phyloP scores from a whole-genome alignment of 2,113 vertebrate species.

The Scytalopus superciliaris region DNA sequence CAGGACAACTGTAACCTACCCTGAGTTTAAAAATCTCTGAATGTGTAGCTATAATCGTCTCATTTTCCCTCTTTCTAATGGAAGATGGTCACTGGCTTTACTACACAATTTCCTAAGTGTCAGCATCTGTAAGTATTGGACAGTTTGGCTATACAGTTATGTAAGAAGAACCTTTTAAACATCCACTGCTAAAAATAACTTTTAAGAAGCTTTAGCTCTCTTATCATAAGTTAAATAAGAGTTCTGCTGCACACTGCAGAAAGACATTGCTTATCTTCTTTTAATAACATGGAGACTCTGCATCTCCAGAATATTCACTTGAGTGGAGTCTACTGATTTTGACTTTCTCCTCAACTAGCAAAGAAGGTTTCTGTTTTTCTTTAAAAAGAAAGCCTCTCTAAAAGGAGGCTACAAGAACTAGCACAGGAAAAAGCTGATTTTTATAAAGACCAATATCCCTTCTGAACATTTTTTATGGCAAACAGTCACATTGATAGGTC shows the following conservation, averaged over 20 bases:
- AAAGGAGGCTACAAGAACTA: not conserved
- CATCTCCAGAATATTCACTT: not conserved
- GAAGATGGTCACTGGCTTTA: conserved; percentile 21
- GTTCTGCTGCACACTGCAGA: not conserved
- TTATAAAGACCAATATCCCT: not conserved
- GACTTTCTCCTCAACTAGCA: conserved; percentile 24
- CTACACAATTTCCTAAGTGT: not conserved
- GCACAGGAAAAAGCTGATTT: not conserved
- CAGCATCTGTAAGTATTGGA: not conserved
- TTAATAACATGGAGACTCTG: not conserved
- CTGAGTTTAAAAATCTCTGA: not conserved
- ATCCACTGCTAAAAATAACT: not conserved
- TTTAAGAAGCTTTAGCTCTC: not conserved
- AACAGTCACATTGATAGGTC: not conserved
- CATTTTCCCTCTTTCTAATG: conserved; percentile 45
- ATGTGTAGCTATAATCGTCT: not conserved
- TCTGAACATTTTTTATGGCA: not conserved
- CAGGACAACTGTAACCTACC: not conserved
- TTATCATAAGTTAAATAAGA: not conserved
- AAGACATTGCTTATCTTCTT: not conserved
- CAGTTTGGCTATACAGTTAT: not conserved
- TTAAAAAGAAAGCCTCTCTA: too few species aligned
- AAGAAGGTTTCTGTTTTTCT: not conserved
- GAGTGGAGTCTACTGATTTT: conserved; percentile 8
- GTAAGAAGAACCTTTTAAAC: conserved; percentile 13